Base-by-base conservation (phyloP, 1,140 invertebrate species). In the Drosophila leontia region DNA sequence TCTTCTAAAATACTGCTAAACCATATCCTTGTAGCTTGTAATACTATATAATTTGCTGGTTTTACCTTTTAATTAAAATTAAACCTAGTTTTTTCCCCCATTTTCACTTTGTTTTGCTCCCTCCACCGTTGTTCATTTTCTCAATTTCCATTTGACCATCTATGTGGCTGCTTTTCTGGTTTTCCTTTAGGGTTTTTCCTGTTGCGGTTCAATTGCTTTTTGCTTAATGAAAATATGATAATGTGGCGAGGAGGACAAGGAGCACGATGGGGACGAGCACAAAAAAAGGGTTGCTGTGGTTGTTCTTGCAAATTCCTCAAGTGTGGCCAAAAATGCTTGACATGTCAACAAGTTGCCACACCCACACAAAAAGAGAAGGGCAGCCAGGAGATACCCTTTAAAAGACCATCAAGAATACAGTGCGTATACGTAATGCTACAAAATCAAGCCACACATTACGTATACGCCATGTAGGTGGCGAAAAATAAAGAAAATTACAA, bases 181-280 rank as follows among this genome's bases (percentile, higher is more conserved):
- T 45, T 56, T 17, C 50, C 35, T 50, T 11, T 17, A 3, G 32
- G 47, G 47, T 15, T 35, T 39, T 55, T 55, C 12, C 34, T 44
- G 37, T 6, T 56, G 3, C 19, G 1, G 35, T 72, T 67, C 37
- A 44, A 53, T 56, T 59, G 65, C 79, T 80, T 76, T 81, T 70
- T 76, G 59, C 63, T 59, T 71, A 80, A 80, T 76, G 61, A 81
- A 81, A 81, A 80, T 62, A 55, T 71, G 70, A 62, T 71, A 71
- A 65, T 71, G 68, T 45, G 34, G 62, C 26, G 12, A 15, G 50
- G 23, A 15, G 19, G 8, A 23, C 11, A 57, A 9, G 23, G 11
- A 29, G 12, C 2, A 13, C 19, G 13, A 19, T 3, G 12, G 15
- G 32, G 13, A 39, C 19, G 19, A 29, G 5, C 4, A 29, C 26